A percentile compares a stretch with the other conserved stretches of the same genome.
phyloP scores from a whole-genome alignment of 1,140 invertebrate genomes.

The Drosophila seguyi region DNA sequence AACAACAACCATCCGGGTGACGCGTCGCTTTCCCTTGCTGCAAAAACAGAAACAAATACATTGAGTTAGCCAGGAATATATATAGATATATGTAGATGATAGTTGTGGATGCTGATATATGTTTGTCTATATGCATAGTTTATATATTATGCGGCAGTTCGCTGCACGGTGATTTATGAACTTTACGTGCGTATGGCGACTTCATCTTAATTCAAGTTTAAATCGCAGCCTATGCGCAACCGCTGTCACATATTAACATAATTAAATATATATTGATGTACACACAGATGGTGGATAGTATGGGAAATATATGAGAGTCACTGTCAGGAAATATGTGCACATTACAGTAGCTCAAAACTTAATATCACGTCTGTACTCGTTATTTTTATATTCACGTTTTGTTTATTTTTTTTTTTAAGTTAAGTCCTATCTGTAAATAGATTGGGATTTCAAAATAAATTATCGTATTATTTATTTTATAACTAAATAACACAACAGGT shows the following conservation, averaged over 20 bases:
- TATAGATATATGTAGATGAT: constrained; percentile 1
- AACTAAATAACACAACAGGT: too few species aligned
- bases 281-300: not conserved
- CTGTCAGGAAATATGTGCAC: not conserved
- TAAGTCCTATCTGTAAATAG: not conserved
- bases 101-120: not conserved
- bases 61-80: constrained; percentile 3
- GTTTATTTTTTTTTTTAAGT: not conserved
- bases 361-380: not conserved
- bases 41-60: constrained; percentile 1
- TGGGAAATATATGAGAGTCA: too few species aligned
- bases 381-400: not conserved
- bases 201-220: constrained; percentile 29
- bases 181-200: constrained; percentile 26
- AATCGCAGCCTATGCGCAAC: not conserved
- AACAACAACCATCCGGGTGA: constrained; percentile 96
- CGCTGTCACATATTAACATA: not conserved
- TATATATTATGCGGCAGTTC: constrained; percentile 46
- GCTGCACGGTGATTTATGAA: constrained; percentile 58
- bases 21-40: too few species aligned
- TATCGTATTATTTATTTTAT: too few species aligned
- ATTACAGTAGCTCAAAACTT: not conserved
- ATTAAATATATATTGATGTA: not conserved
- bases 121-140: not conserved
- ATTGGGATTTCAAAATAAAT: not conserved